A percentile compares a stretch with the other conserved stretches of the same genome.
These are phyloP conservation scores for Zaprionus obscuricornis DNA, from an alignment of 2,888 invertebrate genomes.

Conservation along the genomic window DNA sequence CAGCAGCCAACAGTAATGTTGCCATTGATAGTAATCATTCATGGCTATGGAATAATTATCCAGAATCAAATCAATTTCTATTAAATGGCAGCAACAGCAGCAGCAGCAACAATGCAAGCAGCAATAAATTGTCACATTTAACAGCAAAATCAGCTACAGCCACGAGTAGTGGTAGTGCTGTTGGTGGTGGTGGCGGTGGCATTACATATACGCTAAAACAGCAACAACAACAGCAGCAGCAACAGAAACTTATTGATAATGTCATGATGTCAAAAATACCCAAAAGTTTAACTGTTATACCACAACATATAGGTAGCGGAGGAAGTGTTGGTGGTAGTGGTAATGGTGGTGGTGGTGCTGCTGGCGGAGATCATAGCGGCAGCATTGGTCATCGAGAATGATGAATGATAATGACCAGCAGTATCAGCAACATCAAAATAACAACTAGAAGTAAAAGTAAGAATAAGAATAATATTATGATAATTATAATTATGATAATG, in stretches of 20 bases:
- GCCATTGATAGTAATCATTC: constrained; percentile 42
- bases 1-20: constrained; percentile 24
- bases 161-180: not conserved
- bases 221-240: constrained; percentile 70
- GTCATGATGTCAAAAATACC: constrained; percentile 90
- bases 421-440: constrained; percentile 1
- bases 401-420: constrained; percentile 15
- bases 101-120: constrained; percentile 42
- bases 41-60: constrained; percentile 82
- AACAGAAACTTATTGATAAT: constrained; percentile 78
- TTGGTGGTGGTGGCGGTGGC: constrained; percentile 45
- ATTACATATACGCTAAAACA: constrained; percentile 50
- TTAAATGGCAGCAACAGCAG: constrained; percentile 80
- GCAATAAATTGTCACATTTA: too few species aligned
- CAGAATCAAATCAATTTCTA: constrained; percentile 78
- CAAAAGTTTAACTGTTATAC: constrained; percentile 91
- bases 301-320: constrained; percentile 84
- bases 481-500: not conserved
- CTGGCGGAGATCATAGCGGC: constrained; percentile 23
- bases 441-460: too few species aligned
- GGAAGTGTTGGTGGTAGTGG: constrained; percentile 16
- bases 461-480: too few species aligned
- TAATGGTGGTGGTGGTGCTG: constrained; percentile 19
- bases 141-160: constrained; percentile 47
- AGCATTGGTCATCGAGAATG: too few species aligned